Conservation (phyloP, 1,140 invertebrate genomes). For the Drosophila ohnishii region DNA sequence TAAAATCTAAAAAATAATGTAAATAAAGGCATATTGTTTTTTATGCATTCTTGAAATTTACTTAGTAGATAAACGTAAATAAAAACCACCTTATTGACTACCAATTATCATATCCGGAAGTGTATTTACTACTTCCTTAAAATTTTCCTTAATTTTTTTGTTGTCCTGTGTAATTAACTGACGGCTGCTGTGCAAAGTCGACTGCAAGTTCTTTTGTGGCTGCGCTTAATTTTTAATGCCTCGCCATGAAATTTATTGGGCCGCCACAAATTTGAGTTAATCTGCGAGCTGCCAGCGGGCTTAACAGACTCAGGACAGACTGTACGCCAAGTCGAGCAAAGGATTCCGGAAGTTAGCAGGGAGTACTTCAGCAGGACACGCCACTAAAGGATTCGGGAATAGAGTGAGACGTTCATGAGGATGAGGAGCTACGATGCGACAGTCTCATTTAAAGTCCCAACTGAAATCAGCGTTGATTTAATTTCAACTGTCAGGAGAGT, state of each 20-base stretch:
- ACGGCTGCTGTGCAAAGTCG: conserved; percentile 43
- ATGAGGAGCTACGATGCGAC: conserved; percentile 10
- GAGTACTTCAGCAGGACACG: conserved; percentile 2
- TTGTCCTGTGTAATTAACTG: conserved; percentile 61
- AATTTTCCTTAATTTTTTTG: not conserved
- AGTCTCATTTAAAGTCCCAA: conserved; percentile 62
- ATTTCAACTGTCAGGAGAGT: conserved; percentile 52
- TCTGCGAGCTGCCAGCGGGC: conserved; percentile 59
- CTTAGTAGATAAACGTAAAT: too few species aligned
- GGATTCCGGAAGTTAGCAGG: conserved; percentile 5
- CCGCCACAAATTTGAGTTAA: conserved; percentile 78
- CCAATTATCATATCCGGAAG: too few species aligned
- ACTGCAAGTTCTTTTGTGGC: conserved; percentile 58
- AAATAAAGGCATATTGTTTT: too few species aligned
- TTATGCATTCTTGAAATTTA: too few species aligned
- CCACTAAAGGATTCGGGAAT: not conserved
- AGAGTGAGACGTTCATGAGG: not conserved
- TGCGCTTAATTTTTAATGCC: conserved; percentile 77
- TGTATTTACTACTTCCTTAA: not conserved
- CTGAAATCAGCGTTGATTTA: conserved; percentile 66
- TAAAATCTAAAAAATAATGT: not conserved
- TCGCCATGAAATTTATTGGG: conserved; percentile 69
- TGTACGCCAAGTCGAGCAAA: conserved; percentile 41
- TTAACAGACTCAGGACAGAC: conserved; percentile 39
- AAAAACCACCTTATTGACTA: too few species aligned